These are phyloP conservation scores for Nomada ruficornis DNA, from an alignment of 2,888 invertebrate genomes.

Conservation along the genomic window DNA sequence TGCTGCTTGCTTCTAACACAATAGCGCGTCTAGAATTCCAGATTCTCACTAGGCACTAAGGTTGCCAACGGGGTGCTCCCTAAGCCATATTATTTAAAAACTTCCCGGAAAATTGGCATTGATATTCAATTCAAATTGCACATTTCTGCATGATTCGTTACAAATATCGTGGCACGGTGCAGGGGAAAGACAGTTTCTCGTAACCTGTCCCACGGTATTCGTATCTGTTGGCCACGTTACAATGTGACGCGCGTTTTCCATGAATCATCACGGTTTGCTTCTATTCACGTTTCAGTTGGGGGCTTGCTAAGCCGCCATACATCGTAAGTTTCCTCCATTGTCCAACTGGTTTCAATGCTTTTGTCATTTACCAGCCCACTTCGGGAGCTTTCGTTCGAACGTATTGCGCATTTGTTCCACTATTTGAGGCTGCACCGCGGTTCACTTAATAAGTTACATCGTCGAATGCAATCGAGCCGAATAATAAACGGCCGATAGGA, in stretches of 20 bases:
- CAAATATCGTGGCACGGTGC: neutral
- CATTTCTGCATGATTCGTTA: neutral
- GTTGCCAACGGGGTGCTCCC: neutral
- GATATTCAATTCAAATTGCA: neutral
- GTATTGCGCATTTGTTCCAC: constrained; percentile 6
- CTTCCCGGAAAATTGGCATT: neutral
- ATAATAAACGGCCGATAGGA: neutral
- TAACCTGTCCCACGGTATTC: neutral
- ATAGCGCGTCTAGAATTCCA: neutral
- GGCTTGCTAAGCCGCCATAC: constrained; percentile 33
- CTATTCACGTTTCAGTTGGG: constrained; percentile 30
- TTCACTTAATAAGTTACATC: neutral
- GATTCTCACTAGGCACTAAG: constrained; percentile 23
- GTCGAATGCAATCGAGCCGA: neutral
- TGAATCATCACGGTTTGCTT: constrained; percentile 7
- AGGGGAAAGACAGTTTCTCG: constrained; percentile 11
- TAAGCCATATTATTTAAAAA: constrained; percentile 1
- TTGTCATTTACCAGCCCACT: neutral
- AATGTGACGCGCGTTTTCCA: constrained; percentile 15
- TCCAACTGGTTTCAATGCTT: constrained; percentile 29
- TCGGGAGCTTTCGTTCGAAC: constrained; percentile 6
- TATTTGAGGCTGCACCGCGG: neutral
- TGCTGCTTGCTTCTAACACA: constrained; percentile 35
- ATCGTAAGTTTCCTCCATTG: constrained; percentile 41
- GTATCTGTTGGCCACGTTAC: constrained; percentile 24